A percentile compares a stretch with the other conserved stretches of the same genome.
Conservation (phyloP, 2,888 invertebrate genomes). For the Lomographa bimaculata region DNA sequence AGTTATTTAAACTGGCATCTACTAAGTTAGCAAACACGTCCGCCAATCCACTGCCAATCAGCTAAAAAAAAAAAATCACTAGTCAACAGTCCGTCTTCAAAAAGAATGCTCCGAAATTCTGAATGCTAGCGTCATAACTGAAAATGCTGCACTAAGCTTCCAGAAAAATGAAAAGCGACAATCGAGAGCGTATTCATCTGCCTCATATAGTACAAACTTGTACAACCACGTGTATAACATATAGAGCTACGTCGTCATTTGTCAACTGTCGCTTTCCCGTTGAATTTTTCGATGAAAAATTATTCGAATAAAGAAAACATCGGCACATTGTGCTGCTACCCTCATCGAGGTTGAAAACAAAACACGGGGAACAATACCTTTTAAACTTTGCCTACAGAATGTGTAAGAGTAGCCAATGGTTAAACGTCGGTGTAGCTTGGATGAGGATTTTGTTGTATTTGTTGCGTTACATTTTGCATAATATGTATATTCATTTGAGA, state of each 20-base stretch:
- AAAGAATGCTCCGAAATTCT: conserved; percentile 1
- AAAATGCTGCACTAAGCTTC: conserved; percentile 6
- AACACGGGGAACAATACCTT: conserved; percentile 17
- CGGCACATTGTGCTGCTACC: conserved; percentile 22
- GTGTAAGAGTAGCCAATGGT: not conserved
- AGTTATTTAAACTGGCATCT: too few relatives aligned
- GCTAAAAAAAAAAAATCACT: too few relatives aligned
- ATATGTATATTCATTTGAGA: too few relatives aligned
- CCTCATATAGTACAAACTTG: conserved; percentile 10
- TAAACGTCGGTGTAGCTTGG: too few relatives aligned
- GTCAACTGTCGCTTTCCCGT: conserved; percentile 38
- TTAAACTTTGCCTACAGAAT: conserved; percentile 4
- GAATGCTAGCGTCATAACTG: conserved; percentile 23
- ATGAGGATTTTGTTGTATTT: too few relatives aligned
- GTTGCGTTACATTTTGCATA: too few relatives aligned
- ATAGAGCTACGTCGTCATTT: conserved; percentile 45
- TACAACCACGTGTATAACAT: conserved; percentile 35
- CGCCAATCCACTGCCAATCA: too few relatives aligned
- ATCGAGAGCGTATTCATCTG: conserved; percentile 16
- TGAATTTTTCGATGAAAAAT: conserved; percentile 34
- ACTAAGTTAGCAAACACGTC: too few relatives aligned
- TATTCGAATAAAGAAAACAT: conserved; percentile 33
- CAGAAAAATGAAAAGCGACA: not conserved
- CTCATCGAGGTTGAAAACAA: conserved; percentile 17
- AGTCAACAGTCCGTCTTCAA: too few relatives aligned